Base-by-base conservation (phyloP, 2,797 vertebrate genomes). In the Leuciscus waleckii region DNA sequence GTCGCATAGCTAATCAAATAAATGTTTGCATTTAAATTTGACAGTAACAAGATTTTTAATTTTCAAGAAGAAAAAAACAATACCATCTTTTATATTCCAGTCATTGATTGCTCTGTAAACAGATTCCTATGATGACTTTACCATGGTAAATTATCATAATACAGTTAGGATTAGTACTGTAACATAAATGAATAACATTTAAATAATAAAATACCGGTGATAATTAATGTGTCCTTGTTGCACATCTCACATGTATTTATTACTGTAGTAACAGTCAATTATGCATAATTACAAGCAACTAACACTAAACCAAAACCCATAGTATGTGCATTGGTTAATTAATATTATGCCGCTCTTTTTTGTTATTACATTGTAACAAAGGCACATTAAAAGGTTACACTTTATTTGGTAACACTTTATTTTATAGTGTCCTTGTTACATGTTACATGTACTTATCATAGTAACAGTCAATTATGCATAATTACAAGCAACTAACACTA, bases 231-330 rank as follows among this genome's bases (percentile, higher is more conserved):
- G 21, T 70, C 68, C 19, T 69, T 23, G 19, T 67, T 9, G 17
- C 3, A 21, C 10, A 37, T 68, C 8, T 68, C 21, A 41, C 39
- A 41, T 41, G 39, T 37, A 21, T 68, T 37, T 68, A 37, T 5
- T 26, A 63, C 21, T 32, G 14, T 23, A 13, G 23, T 41, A 39
- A 39, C 10, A 61, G 1, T 26, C 17, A 71, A 49, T 49, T 29
- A 73, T 17, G n/a, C 14, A 29, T 73, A 73, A 49, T 74, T 74
- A 74, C n/a, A n/a, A n/a, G n/a, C n/a, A n/a, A n/a, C n/a, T n/a
- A n/a, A n/a, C 7, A 16, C 43, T 16, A 49, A 51, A 74, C 16
- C 7, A 9, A 73, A 41, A 39, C 37, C 1, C 9, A n/a, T 14
- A n/a, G 21, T 41, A 74, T 21, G 16, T 49, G 29, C 26, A 11